Conservation (phyloP, 2,888 invertebrate genomes). For the Mycalesis mineus region DNA sequence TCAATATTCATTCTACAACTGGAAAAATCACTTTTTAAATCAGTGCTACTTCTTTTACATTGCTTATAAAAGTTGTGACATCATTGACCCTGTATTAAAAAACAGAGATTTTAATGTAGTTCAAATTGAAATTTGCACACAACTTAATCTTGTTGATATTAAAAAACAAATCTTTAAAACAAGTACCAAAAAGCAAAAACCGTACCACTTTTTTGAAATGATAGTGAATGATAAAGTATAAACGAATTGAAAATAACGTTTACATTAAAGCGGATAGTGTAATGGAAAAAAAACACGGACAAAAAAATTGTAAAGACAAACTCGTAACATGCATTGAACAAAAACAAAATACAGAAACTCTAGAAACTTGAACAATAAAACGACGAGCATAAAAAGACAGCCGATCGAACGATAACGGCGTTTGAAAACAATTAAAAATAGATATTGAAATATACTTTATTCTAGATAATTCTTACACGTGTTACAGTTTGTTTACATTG, state of each 20-base stretch:
- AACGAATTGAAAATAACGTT: constrained; percentile 1
- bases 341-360: constrained; percentile 35
- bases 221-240: not conserved
- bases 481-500: constrained; percentile 1
- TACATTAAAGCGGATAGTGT: constrained; percentile 4
- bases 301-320: constrained; percentile 10
- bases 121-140: too few species aligned
- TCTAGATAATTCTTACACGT: constrained; percentile 37
- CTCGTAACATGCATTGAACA: constrained; percentile 7
- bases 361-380: constrained; percentile 45
- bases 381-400: constrained; percentile 18
- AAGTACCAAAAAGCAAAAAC: not conserved
- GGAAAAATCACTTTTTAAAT: not conserved
- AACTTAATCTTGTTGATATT: too few species aligned
- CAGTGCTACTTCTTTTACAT: not conserved
- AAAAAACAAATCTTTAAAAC: not conserved
- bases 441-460: constrained; percentile 18
- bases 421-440: constrained; percentile 6
- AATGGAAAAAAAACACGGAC: constrained; percentile 1
- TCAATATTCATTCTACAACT: not conserved
- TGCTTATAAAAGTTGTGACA: not conserved
- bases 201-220: not conserved
- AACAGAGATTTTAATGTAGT: too few species aligned
- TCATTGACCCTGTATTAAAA: too few species aligned
- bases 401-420: constrained; percentile 7